These are phyloP conservation scores for Hirudinaria manillensis DNA, from an alignment of 2,888 invertebrate genomes.

Conservation along the genomic window DNA sequence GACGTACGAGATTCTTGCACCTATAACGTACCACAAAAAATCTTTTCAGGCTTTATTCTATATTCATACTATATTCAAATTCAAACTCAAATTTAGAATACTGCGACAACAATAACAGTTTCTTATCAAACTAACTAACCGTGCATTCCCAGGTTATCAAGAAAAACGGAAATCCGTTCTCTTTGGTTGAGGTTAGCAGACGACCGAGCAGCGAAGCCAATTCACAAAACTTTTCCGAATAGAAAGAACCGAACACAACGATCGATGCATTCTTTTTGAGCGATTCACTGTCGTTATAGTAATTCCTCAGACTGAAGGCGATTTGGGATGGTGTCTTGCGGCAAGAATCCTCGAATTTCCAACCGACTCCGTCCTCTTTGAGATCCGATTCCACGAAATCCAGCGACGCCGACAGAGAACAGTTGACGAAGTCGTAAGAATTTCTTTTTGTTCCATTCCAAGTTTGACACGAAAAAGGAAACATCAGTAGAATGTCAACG, in stretches of 20 bases:
- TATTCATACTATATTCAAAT: too few relatives aligned
- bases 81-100: too few relatives aligned
- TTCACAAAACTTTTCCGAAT: not conserved
- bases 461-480: conserved; percentile 1
- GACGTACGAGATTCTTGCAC: too few relatives aligned
- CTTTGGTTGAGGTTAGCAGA: not conserved
- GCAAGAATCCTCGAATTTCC: not conserved
- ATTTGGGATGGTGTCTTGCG: not conserved
- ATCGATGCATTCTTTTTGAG: conserved; percentile 1
- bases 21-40: too few relatives aligned
- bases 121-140: not conserved
- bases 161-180: not conserved
- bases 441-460: not conserved
- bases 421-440: not conserved
- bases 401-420: not conserved
- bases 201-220: not conserved
- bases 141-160: conserved; percentile 18
- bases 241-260: conserved; percentile 16
- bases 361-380: not conserved
- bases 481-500: not conserved
- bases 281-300: not conserved
- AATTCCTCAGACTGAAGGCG: not conserved
- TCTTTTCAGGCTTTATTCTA: too few relatives aligned
- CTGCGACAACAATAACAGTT: too few relatives aligned
- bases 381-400: not conserved